Base-by-base conservation (phyloP, 2,113 vertebrate species). In the Lutjanus erythropterus region DNA sequence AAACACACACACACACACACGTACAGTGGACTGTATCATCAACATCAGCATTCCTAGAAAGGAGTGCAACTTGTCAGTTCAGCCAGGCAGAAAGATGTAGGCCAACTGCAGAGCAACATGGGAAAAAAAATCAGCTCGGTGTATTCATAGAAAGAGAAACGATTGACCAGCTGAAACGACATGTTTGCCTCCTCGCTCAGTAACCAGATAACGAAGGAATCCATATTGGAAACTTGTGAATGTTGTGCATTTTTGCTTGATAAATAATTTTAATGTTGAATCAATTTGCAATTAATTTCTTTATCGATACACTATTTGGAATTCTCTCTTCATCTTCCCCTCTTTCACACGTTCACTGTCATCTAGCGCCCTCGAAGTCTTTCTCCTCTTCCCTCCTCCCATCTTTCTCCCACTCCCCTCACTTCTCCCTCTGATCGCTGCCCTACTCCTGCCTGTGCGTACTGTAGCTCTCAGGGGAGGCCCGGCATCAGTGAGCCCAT, bases 31-130 rank as follows among this genome's bases (percentile, higher is more conserved):
- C 79, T 53, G 62, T 60, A 79, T 75, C 64, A 44, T 78, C 78
- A 71, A 71, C 80, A 83, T 85, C 85, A 71, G 80, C 78, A 77
- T 86, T 91, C 90, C 83, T 89, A 50, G 81, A 89, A 73, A 88
- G 83, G 65, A 62, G 75, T 41, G 42, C 75, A 80, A 88, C 74
- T 90, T 87, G 78, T 88, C 67, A 61, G 80, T 69, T 91, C 92
- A 94, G 75, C 61, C 88, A 90, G 67, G 92, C 88, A 88, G 93
- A 94, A 93, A 92, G 87, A 94, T 93, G 89, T 91, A 92, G 94
- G 91, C 89, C 90, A 92, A 91, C 90, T 86, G 86, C 87, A 89
- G 68, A 87, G 89, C 87, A 92, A 87, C 82, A 89, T 60, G 75
- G 79, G 58, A 6, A 11, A 8, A 27, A 50, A 88, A 29, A 75